A percentile compares a stretch with the other conserved stretches of the same genome.
Evolutionary conservation across 1,140 invertebrate genomes (phyloP).

Genomic region (Mesaphorura yosii): DNA sequence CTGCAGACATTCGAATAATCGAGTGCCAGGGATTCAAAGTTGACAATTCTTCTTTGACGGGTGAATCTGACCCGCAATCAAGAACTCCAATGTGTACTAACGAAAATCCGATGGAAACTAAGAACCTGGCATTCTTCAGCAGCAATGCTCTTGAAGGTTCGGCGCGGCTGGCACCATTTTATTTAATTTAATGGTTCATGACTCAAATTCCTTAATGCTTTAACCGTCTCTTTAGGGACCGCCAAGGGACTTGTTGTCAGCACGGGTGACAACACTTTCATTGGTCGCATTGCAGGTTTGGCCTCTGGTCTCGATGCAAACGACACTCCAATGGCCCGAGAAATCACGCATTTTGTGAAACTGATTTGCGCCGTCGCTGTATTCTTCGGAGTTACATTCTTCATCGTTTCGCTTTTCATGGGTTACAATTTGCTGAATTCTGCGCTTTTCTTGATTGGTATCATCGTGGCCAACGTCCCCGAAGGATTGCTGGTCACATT

Average conservation of each 20-base stretch:
- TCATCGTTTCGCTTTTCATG: conserved; percentile 46
- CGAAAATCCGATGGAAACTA: conserved; percentile 92
- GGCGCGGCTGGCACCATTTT: not conserved
- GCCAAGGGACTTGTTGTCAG: conserved; percentile 47
- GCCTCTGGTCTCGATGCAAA: conserved; percentile 47
- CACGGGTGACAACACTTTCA: conserved; percentile 52
- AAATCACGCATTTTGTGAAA: conserved; percentile 45
- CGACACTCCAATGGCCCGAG: conserved; percentile 50
- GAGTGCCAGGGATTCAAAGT: conserved; percentile 39
- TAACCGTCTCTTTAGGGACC: conserved; percentile 34
- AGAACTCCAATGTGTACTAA: conserved; percentile 82
- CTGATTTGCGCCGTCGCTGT: conserved; percentile 42
- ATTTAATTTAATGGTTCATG: not conserved
- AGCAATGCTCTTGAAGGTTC: conserved; percentile 89
- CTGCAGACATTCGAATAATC: conserved; percentile 49
- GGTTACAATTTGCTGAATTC: conserved; percentile 49
- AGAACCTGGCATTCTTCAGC: conserved; percentile 94
- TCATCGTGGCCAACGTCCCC: conserved; percentile 70
- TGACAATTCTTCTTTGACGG: conserved; percentile 83
- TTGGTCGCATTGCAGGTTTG: conserved; percentile 52
- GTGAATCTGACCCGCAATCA: conserved; percentile 91
- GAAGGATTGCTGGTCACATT: conserved; percentile 40
- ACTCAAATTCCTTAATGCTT: not conserved
- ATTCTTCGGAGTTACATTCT: conserved; percentile 47
- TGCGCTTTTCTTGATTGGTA: conserved; percentile 57